phyloP scores from a whole-genome alignment of 2,888 invertebrate species.

The Andrena flavipes region DNA sequence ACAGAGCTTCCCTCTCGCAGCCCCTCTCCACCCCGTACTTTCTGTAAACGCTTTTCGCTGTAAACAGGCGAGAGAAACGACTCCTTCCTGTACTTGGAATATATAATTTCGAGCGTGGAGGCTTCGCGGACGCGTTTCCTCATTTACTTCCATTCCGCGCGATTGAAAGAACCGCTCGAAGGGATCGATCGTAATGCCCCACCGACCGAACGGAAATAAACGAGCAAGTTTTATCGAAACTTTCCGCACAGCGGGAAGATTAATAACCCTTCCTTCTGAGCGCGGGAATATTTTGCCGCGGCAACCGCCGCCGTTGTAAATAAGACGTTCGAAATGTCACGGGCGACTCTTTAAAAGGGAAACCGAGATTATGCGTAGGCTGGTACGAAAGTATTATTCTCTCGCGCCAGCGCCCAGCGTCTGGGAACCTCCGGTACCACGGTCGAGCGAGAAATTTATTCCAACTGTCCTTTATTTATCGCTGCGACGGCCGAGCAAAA shows the following conservation, averaged over 20 bases:
- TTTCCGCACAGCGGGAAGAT: conserved; percentile 36
- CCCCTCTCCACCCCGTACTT: background rate
- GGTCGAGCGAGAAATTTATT: conserved; percentile 1
- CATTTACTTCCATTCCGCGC: conserved; percentile 5
- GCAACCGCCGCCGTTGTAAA: conserved; percentile 1
- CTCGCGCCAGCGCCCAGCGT: background rate
- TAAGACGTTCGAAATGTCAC: conserved; percentile 22
- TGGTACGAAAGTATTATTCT: background rate
- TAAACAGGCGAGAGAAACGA: conserved; percentile 32
- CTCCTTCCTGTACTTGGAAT: conserved; percentile 5
- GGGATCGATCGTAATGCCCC: conserved; percentile 42
- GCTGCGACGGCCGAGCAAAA: background rate
- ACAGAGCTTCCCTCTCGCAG: conserved; percentile 3
- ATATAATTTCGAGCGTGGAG: conserved; percentile 20
- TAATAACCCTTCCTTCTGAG: conserved; percentile 30
- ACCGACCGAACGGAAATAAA: conserved; percentile 50
- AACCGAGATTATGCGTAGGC: conserved; percentile 1
- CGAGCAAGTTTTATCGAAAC: conserved; percentile 45
- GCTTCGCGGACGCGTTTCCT: background rate
- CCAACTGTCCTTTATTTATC: conserved; percentile 10
- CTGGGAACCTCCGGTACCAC: background rate
- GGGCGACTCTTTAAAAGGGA: background rate
- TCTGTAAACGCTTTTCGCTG: conserved; percentile 36
- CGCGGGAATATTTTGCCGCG: conserved; percentile 12
- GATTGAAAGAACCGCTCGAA: conserved; percentile 18